Conservation (phyloP, 1,140 invertebrate species). For the Euwallacea fornicatus region DNA sequence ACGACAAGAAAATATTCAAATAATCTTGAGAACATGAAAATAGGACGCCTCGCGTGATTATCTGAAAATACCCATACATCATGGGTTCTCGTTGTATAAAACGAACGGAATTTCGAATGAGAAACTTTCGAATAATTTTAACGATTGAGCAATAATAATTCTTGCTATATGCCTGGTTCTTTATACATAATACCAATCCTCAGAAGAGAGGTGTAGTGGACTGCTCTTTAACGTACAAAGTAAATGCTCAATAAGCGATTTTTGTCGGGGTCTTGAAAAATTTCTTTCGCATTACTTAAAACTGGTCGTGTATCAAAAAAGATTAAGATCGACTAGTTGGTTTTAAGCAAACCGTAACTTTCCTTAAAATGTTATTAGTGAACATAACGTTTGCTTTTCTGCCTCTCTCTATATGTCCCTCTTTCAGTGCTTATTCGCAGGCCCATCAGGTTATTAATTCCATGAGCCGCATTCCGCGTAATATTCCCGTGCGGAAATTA, state of each 20-base stretch:
- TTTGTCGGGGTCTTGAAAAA: background rate
- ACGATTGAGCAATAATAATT: constrained; percentile 31
- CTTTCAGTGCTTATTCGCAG: background rate
- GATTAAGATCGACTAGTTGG: background rate
- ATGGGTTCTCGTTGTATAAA: constrained; percentile 21
- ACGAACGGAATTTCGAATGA: constrained; percentile 26
- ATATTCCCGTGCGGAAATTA: constrained; percentile 19
- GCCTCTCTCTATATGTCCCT: background rate
- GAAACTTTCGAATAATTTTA: constrained; percentile 35
- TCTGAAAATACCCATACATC: constrained; percentile 28
- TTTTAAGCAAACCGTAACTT: too few species aligned
- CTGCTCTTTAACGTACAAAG: background rate
- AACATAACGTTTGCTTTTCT: too few species aligned
- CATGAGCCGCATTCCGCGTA: constrained; percentile 17
- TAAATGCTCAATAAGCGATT: background rate
- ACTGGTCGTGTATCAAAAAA: background rate
- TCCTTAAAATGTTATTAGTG: too few species aligned
- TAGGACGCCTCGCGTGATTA: constrained; percentile 20
- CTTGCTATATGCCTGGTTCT: background rate
- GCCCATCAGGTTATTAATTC: constrained; percentile 7
- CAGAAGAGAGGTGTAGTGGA: background rate
- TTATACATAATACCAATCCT: background rate
- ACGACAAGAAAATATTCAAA: constrained; percentile 22
- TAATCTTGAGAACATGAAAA: constrained; percentile 10
- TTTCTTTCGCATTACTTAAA: background rate